Percentiles rank a stretch among this genome's conserved stretches.
Conservation (phyloP, 2,797 vertebrate genomes). For the Syndactyla subalaris region DNA sequence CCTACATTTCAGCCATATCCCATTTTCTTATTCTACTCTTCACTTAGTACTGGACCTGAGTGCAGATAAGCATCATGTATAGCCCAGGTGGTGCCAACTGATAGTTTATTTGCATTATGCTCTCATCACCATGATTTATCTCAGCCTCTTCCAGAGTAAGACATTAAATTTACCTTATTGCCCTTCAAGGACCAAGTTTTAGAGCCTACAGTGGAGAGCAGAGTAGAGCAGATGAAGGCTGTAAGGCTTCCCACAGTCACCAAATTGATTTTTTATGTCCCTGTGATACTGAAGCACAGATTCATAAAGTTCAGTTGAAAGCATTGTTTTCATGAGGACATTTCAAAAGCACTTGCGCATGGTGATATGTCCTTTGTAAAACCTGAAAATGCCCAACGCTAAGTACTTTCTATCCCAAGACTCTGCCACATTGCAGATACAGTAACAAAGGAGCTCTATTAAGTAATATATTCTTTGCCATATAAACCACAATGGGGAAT, state of each 20-base stretch:
- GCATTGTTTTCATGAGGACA: neutral
- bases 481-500: neutral
- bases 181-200: neutral
- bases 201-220: neutral
- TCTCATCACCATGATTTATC: neutral
- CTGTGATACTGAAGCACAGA: neutral
- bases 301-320: neutral
- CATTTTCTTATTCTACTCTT: neutral
- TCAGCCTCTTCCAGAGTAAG: neutral
- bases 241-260: neutral
- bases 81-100: neutral
- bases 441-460: neutral
- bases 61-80: neutral
- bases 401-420: neutral
- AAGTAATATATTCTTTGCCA: neutral
- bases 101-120: neutral
- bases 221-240: neutral
- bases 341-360: neutral
- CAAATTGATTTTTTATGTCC: slow-evolving; percentile 9
- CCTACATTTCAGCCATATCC: neutral
- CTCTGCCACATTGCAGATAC: neutral
- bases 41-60: neutral
- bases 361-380: neutral
- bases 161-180: neutral
- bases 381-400: neutral